Percentiles rank a stretch among this genome's conserved stretches.
Conservation (phyloP, 2,888 invertebrate species). For the Drosophila sordidula region DNA sequence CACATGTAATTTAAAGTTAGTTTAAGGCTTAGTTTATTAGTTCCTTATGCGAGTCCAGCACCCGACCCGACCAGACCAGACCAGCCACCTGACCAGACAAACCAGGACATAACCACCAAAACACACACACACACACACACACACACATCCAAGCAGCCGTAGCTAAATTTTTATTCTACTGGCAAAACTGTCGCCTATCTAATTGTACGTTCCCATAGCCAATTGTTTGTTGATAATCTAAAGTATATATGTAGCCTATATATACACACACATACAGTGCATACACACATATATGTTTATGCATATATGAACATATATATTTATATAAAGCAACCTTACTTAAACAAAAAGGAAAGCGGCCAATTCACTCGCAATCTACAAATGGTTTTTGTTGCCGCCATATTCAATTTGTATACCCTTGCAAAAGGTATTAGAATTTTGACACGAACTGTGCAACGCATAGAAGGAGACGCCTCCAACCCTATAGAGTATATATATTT, state of each 20-base stretch:
- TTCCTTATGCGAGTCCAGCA: constrained; percentile 55
- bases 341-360: constrained; percentile 32
- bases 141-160: constrained; percentile 40
- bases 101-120: constrained; percentile 25
- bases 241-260: constrained; percentile 34
- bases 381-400: constrained; percentile 33
- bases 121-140: constrained; percentile 35
- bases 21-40: constrained; percentile 69
- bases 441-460: neutral
- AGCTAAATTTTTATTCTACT: constrained; percentile 48
- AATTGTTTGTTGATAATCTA: constrained; percentile 70
- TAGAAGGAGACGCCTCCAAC: too few species aligned
- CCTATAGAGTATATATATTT: neutral
- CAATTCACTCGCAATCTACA: constrained; percentile 30
- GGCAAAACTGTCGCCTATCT: constrained; percentile 50
- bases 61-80: constrained; percentile 23
- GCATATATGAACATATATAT: constrained; percentile 16
- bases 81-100: constrained; percentile 22
- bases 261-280: constrained; percentile 10
- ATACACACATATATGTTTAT: constrained; percentile 12
- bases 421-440: neutral
- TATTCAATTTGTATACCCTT: constrained; percentile 13
- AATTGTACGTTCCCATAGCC: constrained; percentile 73
- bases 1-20: constrained; percentile 67
- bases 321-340: constrained; percentile 40